Evolutionary conservation across 2,888 invertebrate species (phyloP), one percentile per base, ranked within the genome.

Genomic region (Heteromyza rotundicornis): DNA sequence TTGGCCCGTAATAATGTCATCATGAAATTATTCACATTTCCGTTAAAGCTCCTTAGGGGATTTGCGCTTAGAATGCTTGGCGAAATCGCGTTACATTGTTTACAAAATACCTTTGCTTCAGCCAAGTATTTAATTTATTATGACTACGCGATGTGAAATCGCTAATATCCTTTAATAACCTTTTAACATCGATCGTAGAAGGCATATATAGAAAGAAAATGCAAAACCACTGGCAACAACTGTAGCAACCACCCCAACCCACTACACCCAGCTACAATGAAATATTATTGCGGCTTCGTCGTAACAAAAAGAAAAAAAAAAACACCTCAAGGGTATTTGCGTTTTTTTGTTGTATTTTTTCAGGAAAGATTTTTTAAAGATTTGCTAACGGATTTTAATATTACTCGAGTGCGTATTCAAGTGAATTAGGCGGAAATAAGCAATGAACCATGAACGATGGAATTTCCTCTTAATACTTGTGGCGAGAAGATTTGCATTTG

Each of bases 391-490:
- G 66, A 67, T 70, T 71, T 67, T 57, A 19, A 47, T 62, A 67
- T 54, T 60, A 52, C 60, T 23, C 22, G 24, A 35, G 40, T 27
- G 22, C 17, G 47, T 19, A 53, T 35, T 63, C 72, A 76, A 77
- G 72, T 72, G 78, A 75, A 78, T 79, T 76, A 73, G 70, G 72
- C 71, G 67, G 72, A 75, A 78, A 78, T 75, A 77, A 69, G 68
- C 79, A 80, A 73, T 78, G 76, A 79, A 73, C 73, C 76, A 71
- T 70, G 63, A 80, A 79, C 78, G 80, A 78, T 79, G 80, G 76
- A 78, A 79, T 80, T 67, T 62, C 65, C 68, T 66, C 65, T 68
- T 62, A 60, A 62, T 69, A 50, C 59, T 62, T 65, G 68, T 70
- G 65, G 75, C 68, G 70, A 71, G 73, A 70, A 77, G 74, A 74